phyloP scores from a whole-genome alignment of 2,113 vertebrate genomes.

The Archocentrus centrarchus region DNA sequence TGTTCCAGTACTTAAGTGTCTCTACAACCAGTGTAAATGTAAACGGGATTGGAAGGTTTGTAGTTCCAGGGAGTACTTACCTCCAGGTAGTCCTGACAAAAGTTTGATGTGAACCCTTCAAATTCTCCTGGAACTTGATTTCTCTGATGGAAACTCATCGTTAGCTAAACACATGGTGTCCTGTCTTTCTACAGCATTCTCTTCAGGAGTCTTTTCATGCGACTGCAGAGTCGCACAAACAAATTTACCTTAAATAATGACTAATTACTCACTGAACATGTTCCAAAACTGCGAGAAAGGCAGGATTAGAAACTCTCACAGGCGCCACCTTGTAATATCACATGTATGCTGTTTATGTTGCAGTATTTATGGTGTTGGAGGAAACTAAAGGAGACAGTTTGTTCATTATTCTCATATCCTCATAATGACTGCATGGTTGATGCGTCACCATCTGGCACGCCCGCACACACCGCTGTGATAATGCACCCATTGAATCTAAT shows the following conservation, averaged over 20 bases:
- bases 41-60: neutral
- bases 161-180: neutral
- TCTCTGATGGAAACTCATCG: neutral
- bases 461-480: conserved; percentile 40
- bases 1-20: neutral
- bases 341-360: neutral
- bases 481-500: conserved; percentile 57
- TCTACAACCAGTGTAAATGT: neutral
- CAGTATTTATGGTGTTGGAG: neutral
- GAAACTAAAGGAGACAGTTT: conserved; percentile 53
- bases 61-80: neutral
- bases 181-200: neutral
- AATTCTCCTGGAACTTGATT: neutral
- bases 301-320: neutral
- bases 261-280: neutral
- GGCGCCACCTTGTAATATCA: neutral
- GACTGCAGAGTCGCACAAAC: neutral
- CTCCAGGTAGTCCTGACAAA: neutral
- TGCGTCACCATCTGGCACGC: conserved; percentile 65
- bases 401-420: conserved; percentile 67
- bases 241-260: neutral
- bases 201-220: neutral
- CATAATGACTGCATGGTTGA: conserved; percentile 55
- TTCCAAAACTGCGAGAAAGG: neutral
- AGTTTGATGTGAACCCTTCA: neutral